These are phyloP conservation scores for Neoitamus cyanurus DNA, from an alignment of 2,888 invertebrate genomes.

Conservation along the genomic window DNA sequence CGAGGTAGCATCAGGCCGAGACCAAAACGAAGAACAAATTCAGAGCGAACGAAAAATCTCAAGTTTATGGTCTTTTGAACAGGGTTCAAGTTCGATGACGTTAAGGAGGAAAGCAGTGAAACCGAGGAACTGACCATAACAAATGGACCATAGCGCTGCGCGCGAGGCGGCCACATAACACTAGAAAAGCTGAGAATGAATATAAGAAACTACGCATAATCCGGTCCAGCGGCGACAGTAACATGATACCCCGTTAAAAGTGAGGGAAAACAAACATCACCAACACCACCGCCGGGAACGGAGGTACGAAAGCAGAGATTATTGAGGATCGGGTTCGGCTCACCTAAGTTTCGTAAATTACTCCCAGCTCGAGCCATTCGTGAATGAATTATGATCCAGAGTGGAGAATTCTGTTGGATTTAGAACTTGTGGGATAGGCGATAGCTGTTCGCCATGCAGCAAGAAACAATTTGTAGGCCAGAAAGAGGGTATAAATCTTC, in stretches of 20 bases:
- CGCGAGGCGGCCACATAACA: slow-evolving; percentile 26
- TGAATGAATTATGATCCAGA: slow-evolving; percentile 46
- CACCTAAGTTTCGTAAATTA: slow-evolving; percentile 46
- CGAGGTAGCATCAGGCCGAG: background rate
- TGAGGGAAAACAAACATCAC: slow-evolving; percentile 42
- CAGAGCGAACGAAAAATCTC: slow-evolving; percentile 41
- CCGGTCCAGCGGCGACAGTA: slow-evolving; percentile 43
- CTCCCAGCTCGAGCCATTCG: slow-evolving; percentile 45
- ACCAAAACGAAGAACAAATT: slow-evolving; percentile 27
- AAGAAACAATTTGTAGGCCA: slow-evolving; percentile 41
- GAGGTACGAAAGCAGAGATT: slow-evolving; percentile 36
- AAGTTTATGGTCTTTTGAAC: slow-evolving; percentile 24
- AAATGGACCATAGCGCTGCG: slow-evolving; percentile 32
- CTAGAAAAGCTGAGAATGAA: slow-evolving; percentile 37
- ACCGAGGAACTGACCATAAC: slow-evolving; percentile 36
- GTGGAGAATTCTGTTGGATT: slow-evolving; percentile 29
- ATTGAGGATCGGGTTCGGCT: slow-evolving; percentile 40
- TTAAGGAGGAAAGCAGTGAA: slow-evolving; percentile 33
- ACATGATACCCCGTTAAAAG: slow-evolving; percentile 45
- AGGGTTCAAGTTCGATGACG: slow-evolving; percentile 33
- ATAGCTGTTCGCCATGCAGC: slow-evolving; percentile 2
- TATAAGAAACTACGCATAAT: slow-evolving; percentile 41
- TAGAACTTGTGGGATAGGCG: slow-evolving; percentile 40
- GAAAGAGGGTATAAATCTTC: slow-evolving; percentile 17
- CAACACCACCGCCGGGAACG: slow-evolving; percentile 22